These are phyloP conservation scores for Tenthredo mesomela DNA, from an alignment of 2,888 invertebrate genomes.

Conservation along the genomic window DNA sequence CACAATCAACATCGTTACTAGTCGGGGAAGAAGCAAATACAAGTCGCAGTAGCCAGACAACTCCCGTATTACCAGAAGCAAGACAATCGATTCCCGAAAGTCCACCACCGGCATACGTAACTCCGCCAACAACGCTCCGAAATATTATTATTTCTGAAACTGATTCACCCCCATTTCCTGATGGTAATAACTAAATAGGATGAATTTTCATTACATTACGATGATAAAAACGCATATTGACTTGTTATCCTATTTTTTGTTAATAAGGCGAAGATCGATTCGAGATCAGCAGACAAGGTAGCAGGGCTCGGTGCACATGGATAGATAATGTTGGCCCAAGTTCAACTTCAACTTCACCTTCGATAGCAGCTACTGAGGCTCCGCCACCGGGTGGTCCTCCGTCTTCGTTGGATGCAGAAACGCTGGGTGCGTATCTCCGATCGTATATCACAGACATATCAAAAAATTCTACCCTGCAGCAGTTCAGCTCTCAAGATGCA, in stretches of 20 bases:
- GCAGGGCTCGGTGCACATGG: conserved; percentile 61
- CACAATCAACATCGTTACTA: conserved; percentile 44
- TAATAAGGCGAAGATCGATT: conserved; percentile 9
- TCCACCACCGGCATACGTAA: conserved; percentile 75
- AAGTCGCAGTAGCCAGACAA: conserved; percentile 62
- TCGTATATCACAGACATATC: conserved; percentile 61
- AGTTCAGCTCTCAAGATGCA: conserved; percentile 67
- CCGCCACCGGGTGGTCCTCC: conserved; percentile 55
- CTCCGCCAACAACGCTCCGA: conserved; percentile 69
- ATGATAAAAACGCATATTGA: not conserved
- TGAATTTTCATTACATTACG: not conserved
- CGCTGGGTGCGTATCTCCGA: conserved; percentile 71
- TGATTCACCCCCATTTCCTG: conserved; percentile 3
- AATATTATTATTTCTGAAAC: conserved; percentile 56
- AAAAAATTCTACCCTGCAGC: conserved; percentile 67
- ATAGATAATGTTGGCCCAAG: conserved; percentile 58
- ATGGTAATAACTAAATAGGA: conserved; percentile 19
- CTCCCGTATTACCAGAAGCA: conserved; percentile 41
- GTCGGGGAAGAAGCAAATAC: conserved; percentile 56
- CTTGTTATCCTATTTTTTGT: conserved; percentile 9
- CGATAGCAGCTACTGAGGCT: conserved; percentile 57
- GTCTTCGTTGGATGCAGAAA: conserved; percentile 64
- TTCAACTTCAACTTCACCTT: conserved; percentile 58
- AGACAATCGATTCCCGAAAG: conserved; percentile 66
- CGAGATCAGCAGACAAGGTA: conserved; percentile 53